Percentiles rank a stretch among this genome's conserved stretches.
Evolutionary conservation across 2,113 vertebrate species (phyloP).

Genomic region (Osmerus eperlanus): DNA sequence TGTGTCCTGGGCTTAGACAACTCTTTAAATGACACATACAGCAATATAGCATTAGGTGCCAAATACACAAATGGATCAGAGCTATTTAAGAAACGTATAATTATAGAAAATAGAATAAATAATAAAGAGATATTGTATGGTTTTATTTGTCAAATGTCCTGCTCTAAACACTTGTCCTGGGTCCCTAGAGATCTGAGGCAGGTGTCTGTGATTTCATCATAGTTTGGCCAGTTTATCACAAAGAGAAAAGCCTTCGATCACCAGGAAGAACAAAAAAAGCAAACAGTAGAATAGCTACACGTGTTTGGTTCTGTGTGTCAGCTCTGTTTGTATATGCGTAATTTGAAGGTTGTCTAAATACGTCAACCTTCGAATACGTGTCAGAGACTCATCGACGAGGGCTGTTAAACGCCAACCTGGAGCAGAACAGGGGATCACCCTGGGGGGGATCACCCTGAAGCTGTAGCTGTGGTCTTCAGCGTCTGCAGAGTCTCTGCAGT

Average conservation of each 20-base stretch:
- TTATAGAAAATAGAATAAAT: too few relatives aligned
- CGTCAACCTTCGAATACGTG: not conserved
- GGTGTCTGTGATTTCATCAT: constrained; percentile 44
- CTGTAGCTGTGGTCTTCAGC: not conserved
- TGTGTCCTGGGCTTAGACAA: too few relatives aligned
- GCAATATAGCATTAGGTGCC: too few relatives aligned
- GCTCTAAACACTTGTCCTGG: too few relatives aligned
- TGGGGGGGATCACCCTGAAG: not conserved
- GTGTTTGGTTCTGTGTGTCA: not conserved
- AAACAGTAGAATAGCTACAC: not conserved
- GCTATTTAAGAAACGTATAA: too few relatives aligned
- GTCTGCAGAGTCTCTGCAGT: constrained; percentile 29
- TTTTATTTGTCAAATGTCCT: too few relatives aligned
- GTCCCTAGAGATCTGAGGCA: constrained; percentile 7
- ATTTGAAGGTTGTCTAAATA: not conserved
- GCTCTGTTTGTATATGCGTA: not conserved
- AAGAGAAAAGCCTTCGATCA: constrained; percentile 49
- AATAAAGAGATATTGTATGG: too few relatives aligned
- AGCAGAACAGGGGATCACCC: too few relatives aligned
- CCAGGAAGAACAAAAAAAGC: constrained; percentile 61
- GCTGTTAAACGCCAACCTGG: too few relatives aligned
- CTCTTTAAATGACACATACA: too few relatives aligned
- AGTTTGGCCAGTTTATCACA: constrained; percentile 35
- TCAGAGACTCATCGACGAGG: too few relatives aligned
- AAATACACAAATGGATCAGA: too few relatives aligned